A percentile compares a stretch with the other conserved stretches of the same genome.
Conservation (phyloP, 37 sponge, comb jelly and placozoan genomes). For the Axinella damicornis region DNA sequence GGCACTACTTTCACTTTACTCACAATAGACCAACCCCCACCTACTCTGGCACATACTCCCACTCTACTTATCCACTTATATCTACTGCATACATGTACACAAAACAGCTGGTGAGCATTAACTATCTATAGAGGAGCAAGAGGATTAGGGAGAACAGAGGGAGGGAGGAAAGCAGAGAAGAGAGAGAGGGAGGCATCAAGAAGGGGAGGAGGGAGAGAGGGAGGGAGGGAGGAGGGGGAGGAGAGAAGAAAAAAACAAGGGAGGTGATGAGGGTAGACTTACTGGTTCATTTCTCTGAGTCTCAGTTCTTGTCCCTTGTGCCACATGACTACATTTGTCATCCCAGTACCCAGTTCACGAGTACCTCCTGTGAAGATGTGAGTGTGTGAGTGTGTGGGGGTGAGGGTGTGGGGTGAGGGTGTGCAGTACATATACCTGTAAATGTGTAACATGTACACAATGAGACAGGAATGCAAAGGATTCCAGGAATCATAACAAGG, state of each 20-base stretch:
- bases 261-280: conserved; percentile 1
- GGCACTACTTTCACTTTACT: too few species aligned
- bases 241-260: not conserved
- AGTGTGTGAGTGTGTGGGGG: not conserved
- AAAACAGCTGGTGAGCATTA: too few species aligned
- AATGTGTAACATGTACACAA: not conserved
- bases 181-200: not conserved
- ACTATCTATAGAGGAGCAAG: too few species aligned
- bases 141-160: not conserved
- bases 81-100: too few species aligned
- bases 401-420: not conserved
- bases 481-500: too few species aligned
- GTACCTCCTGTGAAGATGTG: conserved; percentile 51
- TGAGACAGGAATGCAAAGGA: not conserved
- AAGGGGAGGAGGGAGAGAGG: not conserved
- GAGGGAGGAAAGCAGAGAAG: not conserved
- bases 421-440: too few species aligned
- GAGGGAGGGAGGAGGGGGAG: not conserved
- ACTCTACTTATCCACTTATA: too few species aligned
- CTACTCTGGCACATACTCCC: too few species aligned
- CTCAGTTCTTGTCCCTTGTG: conserved; percentile 74
- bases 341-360: conserved; percentile 59
- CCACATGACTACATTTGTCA: conserved; percentile 77
- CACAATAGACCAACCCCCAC: too few species aligned
- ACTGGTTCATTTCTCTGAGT: conserved; percentile 72